Conservation (phyloP, 2,797 vertebrate genomes). For the Acestrorhynchus altus region DNA sequence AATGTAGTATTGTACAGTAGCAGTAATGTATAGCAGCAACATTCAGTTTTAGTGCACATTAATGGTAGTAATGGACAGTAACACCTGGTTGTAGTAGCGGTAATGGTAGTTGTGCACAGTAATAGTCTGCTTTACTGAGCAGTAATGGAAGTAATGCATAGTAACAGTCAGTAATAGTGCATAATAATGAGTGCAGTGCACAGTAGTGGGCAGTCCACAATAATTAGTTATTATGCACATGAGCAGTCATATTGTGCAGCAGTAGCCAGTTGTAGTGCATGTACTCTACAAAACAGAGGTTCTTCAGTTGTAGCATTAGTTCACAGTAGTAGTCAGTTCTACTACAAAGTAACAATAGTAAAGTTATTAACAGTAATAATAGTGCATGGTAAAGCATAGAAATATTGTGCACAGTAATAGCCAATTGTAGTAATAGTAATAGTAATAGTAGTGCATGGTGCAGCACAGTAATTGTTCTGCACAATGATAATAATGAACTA, state of each 20-base stretch:
- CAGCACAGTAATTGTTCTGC: no score
- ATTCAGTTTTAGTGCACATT: background rate
- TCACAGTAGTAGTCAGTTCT: background rate
- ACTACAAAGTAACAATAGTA: background rate
- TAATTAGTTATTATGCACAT: background rate
- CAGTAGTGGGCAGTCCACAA: background rate
- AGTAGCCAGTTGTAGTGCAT: background rate
- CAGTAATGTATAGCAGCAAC: no score
- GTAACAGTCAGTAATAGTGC: background rate
- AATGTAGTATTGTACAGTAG: no score
- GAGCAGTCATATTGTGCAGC: background rate
- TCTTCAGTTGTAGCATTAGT: background rate
- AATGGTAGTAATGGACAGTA: background rate
- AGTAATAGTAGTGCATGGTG: no score
- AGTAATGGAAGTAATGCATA: background rate
- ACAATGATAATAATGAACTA: no score
- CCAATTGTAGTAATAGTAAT: no score
- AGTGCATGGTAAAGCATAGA: no score
- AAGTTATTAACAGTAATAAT: no score
- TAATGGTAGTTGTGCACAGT: no score
- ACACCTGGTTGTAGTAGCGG: background rate
- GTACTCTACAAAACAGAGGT: no score
- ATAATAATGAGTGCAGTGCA: background rate
- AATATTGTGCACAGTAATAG: no score
- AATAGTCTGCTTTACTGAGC: no score